Base-by-base conservation (phyloP, 2,113 vertebrate species). In the Girardinichthys multiradiatus region DNA sequence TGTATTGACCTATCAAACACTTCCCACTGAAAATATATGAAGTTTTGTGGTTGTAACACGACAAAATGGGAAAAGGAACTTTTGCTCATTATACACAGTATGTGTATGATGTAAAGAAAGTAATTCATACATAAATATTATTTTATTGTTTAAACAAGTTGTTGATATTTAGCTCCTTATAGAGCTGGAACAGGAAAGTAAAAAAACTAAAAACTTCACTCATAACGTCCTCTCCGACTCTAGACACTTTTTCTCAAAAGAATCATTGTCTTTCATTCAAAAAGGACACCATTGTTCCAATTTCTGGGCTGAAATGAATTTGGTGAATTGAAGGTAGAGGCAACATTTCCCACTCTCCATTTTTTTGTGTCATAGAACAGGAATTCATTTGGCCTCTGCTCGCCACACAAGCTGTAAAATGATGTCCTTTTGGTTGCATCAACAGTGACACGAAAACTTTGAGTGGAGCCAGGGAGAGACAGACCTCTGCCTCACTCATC, bases 261-360 rank as follows among this genome's bases (percentile, higher is more conserved):
- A 68, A 45, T 70, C 71, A 67, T 90, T 92, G 91, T 93, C 71
- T 64, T 65, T 59, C 51, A 35, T 68, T 80, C 60, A 75, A 76
- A 54, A 92, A 69, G 68, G 82, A 70, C 79, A 8, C 78, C 81
- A 81, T 92, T 92, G 91, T 93, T 76, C 79, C 7, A 51, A 45
- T 66, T 67, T 58, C 64, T 51, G 66, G 57, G 61, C 31, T 73
- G 21, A 66, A 80, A 81, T 29, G 68, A 85, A 81, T 73, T 72
- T 78, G 66, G 73, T 74, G 66, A 63, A 76, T 28, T 28, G 74
- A 84, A 63, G 89, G 86, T 85, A 85, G 12, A 74, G 62, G 76
- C 73, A 79, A 83, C 17, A 83, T 57, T 86, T 82, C 90, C 87
- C 81, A 59, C 72, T 82, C 84, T 19, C 48, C 30, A 17, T 48